phyloP scores from a whole-genome alignment of 2,797 vertebrate genomes.

The Lutjanus argentimaculatus region DNA sequence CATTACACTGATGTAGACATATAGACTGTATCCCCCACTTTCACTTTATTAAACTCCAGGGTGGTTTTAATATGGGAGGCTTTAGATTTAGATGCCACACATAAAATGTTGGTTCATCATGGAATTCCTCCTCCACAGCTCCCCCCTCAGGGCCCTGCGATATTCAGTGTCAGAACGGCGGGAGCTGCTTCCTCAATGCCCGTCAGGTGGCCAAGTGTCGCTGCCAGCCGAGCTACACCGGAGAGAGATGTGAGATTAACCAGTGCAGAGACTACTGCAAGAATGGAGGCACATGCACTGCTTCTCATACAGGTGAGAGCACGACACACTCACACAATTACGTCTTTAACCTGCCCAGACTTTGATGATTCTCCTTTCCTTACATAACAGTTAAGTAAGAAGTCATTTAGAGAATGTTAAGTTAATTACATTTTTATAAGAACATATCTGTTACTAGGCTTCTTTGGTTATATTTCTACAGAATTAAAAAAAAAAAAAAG shows the following conservation, averaged over 20 bases:
- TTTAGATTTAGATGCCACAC: background rate
- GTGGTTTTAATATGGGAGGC: background rate
- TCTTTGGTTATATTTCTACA: background rate
- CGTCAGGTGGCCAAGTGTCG: slow-evolving; percentile 95
- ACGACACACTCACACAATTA: background rate
- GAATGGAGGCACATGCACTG: slow-evolving; percentile 94
- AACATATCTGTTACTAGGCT: background rate
- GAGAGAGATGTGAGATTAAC: slow-evolving; percentile 93
- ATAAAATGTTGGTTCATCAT: background rate
- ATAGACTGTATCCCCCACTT: background rate
- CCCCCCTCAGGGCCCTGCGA: slow-evolving; percentile 88
- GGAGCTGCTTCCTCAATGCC: slow-evolving; percentile 95
- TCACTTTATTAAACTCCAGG: background rate
- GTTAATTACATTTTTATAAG: background rate
- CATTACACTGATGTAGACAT: background rate
- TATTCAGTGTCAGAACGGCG: slow-evolving; percentile 92
- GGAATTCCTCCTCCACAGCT: slow-evolving; percentile 51
- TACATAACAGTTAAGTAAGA: background rate
- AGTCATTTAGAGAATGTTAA: background rate
- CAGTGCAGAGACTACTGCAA: slow-evolving; percentile 95
- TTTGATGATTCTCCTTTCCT: background rate
- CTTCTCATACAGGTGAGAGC: slow-evolving; percentile 90
- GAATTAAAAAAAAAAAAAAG: background rate
- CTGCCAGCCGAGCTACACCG: slow-evolving; percentile 94
- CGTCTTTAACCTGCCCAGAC: no score